These are phyloP conservation scores for Pomatostomus ruficeps DNA, from an alignment of 2,113 vertebrate species.

Conservation along the genomic window DNA sequence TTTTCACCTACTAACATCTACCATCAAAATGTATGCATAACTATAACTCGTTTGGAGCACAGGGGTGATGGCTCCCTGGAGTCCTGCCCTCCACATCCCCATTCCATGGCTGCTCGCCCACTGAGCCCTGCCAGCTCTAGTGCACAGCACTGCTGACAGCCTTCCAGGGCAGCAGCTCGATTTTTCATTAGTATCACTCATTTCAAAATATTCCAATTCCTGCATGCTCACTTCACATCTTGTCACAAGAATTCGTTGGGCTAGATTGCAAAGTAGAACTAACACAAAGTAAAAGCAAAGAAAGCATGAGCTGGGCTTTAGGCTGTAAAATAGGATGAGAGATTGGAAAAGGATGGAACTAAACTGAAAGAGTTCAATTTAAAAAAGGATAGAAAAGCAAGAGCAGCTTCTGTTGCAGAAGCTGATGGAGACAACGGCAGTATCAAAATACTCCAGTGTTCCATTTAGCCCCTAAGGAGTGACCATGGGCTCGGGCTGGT, in stretches of 20 bases:
- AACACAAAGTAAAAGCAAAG: not conserved
- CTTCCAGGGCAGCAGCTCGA: not conserved
- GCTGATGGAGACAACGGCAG: not conserved
- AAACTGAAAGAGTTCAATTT: not conserved
- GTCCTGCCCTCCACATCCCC: not conserved
- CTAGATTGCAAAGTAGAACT: not conserved
- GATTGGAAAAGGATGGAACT: not conserved
- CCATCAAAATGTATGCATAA: not conserved
- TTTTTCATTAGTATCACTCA: not conserved
- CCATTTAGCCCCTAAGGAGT: not conserved
- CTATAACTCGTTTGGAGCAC: rapidly evolving
- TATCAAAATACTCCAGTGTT: not conserved
- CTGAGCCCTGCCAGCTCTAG: not conserved
- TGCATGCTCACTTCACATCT: not conserved
- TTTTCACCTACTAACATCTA: not conserved
- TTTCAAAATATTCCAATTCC: not conserved
- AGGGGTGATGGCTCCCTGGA: not conserved
- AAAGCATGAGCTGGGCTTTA: not conserved
- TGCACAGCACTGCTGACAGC: not conserved
- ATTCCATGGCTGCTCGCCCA: not conserved
- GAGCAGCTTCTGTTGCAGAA: not conserved
- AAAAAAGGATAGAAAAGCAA: not conserved
- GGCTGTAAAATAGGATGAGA: not conserved
- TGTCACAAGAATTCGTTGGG: not conserved
- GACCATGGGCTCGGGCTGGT: rapidly evolving